A percentile compares a stretch with the other conserved stretches of the same genome.
Conservation (phyloP, 37 sponge, comb jelly and placozoan species). For the Aplysina aerophoba region DNA sequence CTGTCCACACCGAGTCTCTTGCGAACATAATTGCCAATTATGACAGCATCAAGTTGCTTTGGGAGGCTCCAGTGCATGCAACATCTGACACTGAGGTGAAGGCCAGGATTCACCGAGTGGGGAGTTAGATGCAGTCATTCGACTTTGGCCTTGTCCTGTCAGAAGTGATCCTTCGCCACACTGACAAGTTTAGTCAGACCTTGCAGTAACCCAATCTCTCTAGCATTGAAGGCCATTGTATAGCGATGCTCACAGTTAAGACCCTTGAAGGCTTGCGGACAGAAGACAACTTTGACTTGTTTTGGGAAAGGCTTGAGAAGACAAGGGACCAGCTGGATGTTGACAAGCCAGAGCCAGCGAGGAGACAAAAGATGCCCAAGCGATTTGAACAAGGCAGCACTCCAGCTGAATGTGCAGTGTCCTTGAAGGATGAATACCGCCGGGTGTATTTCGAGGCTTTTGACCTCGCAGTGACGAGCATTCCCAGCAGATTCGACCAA, state of each 20-base stretch:
- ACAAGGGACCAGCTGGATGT: conserved; percentile 48
- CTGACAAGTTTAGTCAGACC: conserved; percentile 76
- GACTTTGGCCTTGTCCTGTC: conserved; percentile 48
- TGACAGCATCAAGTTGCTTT: conserved; percentile 52
- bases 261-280: conserved; percentile 60
- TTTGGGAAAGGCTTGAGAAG: conserved; percentile 69
- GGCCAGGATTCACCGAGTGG: conserved; percentile 69
- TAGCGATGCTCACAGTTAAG: conserved; percentile 71
- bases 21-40: conserved; percentile 66
- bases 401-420: conserved; percentile 41
- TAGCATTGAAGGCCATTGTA: conserved; percentile 74
- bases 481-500: conserved; percentile 68
- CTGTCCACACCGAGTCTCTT: conserved; percentile 66
- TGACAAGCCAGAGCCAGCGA: conserved; percentile 63
- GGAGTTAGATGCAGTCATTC: conserved; percentile 70
- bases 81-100: conserved; percentile 72
- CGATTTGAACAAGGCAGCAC: conserved; percentile 63
- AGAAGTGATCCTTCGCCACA: conserved; percentile 73
- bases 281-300: conserved; percentile 63
- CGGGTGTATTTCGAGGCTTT: conserved; percentile 59
- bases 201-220: conserved; percentile 72
- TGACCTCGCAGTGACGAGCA: conserved; percentile 63
- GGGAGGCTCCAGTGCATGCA: conserved; percentile 53
- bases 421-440: conserved; percentile 51
- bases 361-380: conserved; percentile 60